Evolutionary conservation across 2,113 vertebrate species (phyloP).

Genomic region (Pituophis catenifer): DNA sequence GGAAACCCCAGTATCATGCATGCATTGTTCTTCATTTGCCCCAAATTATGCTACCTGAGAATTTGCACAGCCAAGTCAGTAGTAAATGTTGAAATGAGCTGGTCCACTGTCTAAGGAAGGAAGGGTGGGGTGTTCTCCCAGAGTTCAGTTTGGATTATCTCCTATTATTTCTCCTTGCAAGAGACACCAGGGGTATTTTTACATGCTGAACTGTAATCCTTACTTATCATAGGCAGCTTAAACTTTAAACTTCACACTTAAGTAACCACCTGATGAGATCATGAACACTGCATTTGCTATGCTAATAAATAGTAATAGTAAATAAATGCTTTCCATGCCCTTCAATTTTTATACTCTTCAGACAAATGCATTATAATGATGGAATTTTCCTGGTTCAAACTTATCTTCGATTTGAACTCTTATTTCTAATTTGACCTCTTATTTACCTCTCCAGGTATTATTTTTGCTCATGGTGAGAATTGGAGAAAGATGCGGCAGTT

Average conservation of each 20-base stretch:
- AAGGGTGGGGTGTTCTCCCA: too few relatives aligned
- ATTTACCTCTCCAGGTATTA: neutral
- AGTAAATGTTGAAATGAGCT: too few relatives aligned
- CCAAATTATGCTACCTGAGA: too few relatives aligned
- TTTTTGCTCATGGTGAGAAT: neutral
- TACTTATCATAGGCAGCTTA: neutral
- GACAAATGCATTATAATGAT: neutral
- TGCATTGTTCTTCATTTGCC: neutral
- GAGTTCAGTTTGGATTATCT: too few relatives aligned
- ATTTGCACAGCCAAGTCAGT: too few relatives aligned
- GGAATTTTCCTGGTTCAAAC: neutral
- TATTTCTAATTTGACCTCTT: neutral
- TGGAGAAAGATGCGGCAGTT: neutral
- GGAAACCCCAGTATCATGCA: neutral
- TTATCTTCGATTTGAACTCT: neutral
- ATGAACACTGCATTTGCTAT: too few relatives aligned
- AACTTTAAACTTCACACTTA: neutral
- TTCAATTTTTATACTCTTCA: neutral
- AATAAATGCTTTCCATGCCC: neutral
- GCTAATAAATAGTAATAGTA: neutral
- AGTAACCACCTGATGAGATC: too few relatives aligned
- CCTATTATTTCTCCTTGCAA: too few relatives aligned
- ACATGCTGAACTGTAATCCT: neutral
- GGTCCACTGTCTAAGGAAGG: too few relatives aligned
- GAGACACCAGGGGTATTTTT: neutral